Base-by-base conservation (phyloP, 2,888 invertebrate genomes). In the Sicus ferrugineus region DNA sequence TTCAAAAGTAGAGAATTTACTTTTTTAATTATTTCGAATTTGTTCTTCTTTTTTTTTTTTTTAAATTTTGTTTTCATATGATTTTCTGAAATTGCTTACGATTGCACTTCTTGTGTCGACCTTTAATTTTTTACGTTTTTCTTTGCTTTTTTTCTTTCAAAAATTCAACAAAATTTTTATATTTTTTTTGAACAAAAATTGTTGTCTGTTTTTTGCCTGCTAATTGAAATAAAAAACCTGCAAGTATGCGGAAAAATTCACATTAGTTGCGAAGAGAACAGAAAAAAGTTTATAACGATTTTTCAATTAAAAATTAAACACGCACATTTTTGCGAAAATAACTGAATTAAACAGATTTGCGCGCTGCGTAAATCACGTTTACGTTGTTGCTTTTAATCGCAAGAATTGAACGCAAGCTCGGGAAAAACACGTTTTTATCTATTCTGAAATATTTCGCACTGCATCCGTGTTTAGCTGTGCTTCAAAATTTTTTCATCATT, bases 101-200 rank as follows among this genome's bases (percentile, higher is more conserved):
- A 72, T 75, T 75, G 73, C 73, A 73, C 73, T 73, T 72, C 71
- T 68, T 61, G 30, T n/a, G 6, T 73, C 68, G 63, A 70, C 74
- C 74, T 73, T 58, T 59, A 71, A 23, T 67, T 71, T 72, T 70
- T 42, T 67, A 71, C 70, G 67, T 70, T 31, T 54, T 68, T 68
- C 64, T 34, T 14, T 65, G 50, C 9, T 68, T 68, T 52, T 31
- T 71, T 42, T 16, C 65, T 68, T 59, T 63, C 48, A 79, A 62
- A 46, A 62, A 78, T 73, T 79, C 80, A 81, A 80, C 79, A 78
- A 79, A 81, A 81, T 77, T 42, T 42, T 42, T 42, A 42, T 42
- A n/a, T 42, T n/a, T 42, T 42, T 75, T 75, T 75, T 77, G 78
- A 61, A 79, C 77, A 77, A 75, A 80, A 78, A 77, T 71, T 78